Conservation (phyloP, 2,113 vertebrate genomes). For the Macrotus californicus region DNA sequence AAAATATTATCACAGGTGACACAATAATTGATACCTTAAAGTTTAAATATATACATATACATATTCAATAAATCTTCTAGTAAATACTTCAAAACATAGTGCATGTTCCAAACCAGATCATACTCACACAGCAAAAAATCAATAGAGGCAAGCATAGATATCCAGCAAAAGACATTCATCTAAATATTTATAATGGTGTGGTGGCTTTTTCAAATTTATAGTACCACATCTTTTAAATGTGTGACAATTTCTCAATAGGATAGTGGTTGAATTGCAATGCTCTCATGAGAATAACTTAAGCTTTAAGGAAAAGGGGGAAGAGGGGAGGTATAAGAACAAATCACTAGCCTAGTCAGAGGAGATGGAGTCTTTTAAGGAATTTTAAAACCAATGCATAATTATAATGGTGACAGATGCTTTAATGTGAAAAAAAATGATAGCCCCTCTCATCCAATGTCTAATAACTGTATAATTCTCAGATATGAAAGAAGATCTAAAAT, state of each 20-base stretch:
- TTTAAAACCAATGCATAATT: not conserved
- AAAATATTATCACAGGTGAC: not conserved
- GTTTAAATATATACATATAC: not conserved
- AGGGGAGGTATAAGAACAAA: not conserved
- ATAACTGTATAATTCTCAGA: not conserved
- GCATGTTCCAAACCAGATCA: not conserved
- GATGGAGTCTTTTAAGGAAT: not conserved
- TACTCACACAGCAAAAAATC: conserved; percentile 1
- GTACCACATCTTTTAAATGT: not conserved
- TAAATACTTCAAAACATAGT: not conserved
- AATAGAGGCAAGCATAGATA: not conserved
- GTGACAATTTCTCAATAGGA: not conserved
- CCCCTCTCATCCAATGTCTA: not conserved
- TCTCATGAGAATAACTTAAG: not conserved
- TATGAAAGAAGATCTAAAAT: not conserved
- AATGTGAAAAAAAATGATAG: not conserved
- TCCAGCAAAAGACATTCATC: conserved; percentile 1
- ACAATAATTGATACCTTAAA: not conserved
- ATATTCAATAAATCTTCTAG: not conserved
- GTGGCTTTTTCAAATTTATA: not conserved
- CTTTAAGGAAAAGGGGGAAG: not conserved
- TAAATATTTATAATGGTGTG: conserved; percentile 17
- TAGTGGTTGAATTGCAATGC: not conserved
- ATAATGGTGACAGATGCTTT: not conserved
- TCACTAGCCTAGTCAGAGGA: not conserved